These are phyloP conservation scores for Peromyscus attwateri DNA, from an alignment of 2,797 vertebrate species.

Conservation along the genomic window DNA sequence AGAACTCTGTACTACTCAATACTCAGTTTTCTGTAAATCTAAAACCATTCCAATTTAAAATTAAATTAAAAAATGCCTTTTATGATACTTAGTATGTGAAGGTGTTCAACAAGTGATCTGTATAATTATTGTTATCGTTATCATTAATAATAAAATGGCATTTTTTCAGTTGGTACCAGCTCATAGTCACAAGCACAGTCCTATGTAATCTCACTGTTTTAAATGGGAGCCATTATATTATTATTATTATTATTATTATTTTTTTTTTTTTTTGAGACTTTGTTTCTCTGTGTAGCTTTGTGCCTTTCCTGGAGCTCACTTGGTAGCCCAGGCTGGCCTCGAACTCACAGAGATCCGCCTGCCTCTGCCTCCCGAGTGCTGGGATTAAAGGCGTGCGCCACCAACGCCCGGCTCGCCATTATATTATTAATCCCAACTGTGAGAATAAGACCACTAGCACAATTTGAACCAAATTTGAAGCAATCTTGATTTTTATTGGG, in stretches of 20 bases:
- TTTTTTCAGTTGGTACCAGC: neutral
- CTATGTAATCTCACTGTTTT: neutral
- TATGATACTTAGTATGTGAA: neutral
- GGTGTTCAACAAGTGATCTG: neutral
- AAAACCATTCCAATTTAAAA: neutral
- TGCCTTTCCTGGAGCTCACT: no score
- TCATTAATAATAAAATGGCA: neutral
- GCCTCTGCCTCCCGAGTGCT: no score
- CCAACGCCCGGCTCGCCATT: no score
- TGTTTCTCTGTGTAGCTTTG: no score
- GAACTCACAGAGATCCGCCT: no score
- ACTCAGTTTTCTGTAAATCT: neutral
- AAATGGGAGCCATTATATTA: neutral
- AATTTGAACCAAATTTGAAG: no score
- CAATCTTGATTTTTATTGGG: no score
- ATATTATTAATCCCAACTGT: neutral
- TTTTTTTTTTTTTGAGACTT: no score
- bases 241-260: no score
- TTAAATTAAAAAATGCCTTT: neutral
- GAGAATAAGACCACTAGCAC: no score
- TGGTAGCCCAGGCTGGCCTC: no score
- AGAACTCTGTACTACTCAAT: neutral
- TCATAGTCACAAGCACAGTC: neutral
- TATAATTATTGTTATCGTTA: neutral
- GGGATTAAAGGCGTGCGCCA: no score